Evolutionary conservation across 2,888 invertebrate species (phyloP), one percentile per base, ranked within the genome.

Genomic region (Acrocyrtus sp.): DNA sequence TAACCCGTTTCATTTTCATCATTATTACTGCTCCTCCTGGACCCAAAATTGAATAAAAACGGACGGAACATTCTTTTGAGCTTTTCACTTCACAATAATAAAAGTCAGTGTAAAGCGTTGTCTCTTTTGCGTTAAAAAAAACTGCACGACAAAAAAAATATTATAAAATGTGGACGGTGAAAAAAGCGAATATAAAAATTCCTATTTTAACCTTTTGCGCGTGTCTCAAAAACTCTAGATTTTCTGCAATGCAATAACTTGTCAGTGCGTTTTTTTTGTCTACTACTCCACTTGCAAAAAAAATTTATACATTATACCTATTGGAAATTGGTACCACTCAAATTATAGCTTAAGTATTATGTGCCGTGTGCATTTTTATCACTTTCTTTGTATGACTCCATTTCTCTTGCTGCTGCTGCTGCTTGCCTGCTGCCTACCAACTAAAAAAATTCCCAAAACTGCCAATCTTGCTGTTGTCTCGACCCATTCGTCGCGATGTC

Each of bases 131-230:
- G 34, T 34, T 5, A 34, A 34, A 34, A 34, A 34, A 34, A n/a
- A n/a, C n/a, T 34, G 12, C 12, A 34, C 34, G 34, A 34, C 34
- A 12, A 34, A 34, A 34, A 34, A 34, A 34, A 34, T 34, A 12
- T 34, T n/a, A n/a, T n/a, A n/a, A n/a, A n/a, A n/a, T n/a, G n/a
- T n/a, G n/a, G n/a, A n/a, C n/a, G n/a, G n/a, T n/a, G 45, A 1
- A 63, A 21, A 39, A 63, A 63, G 41, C 6, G 43, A 21, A 67
- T 58, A 68, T 68, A 68, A 68, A 68, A 68, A 68, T 68, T 68
- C 68, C 68, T 60, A 53, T 19, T 60, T 60, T 68, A 68, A 68
- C 68, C 53, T 68, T 53, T 68, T 68, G 68, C 68, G 68, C 68
- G 68, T 68, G 68, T 68, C 68, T 60, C 51, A 39, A 51, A 15